phyloP scores from a whole-genome alignment of 92 coral and sea anemone genomes.

The Actinostola sp. region DNA sequence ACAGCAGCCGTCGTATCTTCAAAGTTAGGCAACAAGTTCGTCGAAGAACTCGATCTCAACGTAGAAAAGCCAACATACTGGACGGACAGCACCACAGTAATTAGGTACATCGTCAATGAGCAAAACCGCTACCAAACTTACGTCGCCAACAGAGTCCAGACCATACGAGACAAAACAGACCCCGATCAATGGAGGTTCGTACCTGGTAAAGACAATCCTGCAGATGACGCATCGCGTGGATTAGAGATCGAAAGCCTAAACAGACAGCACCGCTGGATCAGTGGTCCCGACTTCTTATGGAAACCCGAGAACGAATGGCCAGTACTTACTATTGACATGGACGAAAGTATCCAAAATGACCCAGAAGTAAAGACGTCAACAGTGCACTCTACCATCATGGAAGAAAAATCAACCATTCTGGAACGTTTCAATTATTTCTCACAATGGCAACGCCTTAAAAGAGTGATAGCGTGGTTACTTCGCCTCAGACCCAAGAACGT shows the following conservation, averaged over 20 bases:
- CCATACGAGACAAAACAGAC: not conserved
- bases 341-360: too few relatives aligned
- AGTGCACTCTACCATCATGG: too few relatives aligned
- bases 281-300: too few relatives aligned
- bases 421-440: too few relatives aligned
- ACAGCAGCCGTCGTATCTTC: not conserved
- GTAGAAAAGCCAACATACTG: too few relatives aligned
- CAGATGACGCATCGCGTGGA: not conserved
- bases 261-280: not conserved
- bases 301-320: too few relatives aligned
- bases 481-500: too few relatives aligned
- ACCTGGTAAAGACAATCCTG: not conserved
- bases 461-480: too few relatives aligned
- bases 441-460: too few relatives aligned
- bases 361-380: too few relatives aligned
- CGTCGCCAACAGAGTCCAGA: not conserved
- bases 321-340: too few relatives aligned
- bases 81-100: not conserved
- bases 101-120: not conserved
- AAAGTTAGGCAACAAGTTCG: not conserved
- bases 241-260: not conserved
- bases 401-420: too few relatives aligned
- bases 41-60: not conserved
- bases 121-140: not conserved
- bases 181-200: not conserved